A percentile compares a stretch with the other conserved stretches of the same genome.
phyloP scores from a whole-genome alignment of 2,888 invertebrate genomes.

The Tineola bisselliella region DNA sequence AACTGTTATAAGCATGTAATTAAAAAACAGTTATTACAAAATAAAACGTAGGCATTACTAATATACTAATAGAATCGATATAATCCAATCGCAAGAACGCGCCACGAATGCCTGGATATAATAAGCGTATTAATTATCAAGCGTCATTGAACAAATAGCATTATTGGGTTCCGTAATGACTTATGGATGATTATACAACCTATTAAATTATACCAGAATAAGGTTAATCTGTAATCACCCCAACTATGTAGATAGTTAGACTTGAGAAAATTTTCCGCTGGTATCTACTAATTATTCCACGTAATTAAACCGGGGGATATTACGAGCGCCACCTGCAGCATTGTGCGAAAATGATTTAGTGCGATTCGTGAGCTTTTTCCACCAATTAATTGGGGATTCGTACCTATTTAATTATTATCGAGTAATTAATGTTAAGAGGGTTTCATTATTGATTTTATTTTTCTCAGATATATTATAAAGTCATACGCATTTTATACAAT shows the following conservation, averaged over 20 bases:
- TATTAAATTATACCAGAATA: constrained; percentile 17
- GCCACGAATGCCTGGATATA: neutral
- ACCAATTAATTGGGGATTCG: constrained; percentile 65
- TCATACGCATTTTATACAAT: neutral
- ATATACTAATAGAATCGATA: neutral
- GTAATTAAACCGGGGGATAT: constrained; percentile 67
- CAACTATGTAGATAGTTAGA: constrained; percentile 65
- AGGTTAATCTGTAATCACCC: constrained; percentile 7
- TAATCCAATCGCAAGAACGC: neutral
- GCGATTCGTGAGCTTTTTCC: constrained; percentile 62
- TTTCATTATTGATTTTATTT: neutral
- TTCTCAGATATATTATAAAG: neutral
- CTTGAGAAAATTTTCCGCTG: constrained; percentile 60
- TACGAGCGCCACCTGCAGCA: constrained; percentile 65
- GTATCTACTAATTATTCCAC: constrained; percentile 66
- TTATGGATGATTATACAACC: constrained; percentile 20
- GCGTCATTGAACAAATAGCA: constrained; percentile 54
- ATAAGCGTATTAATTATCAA: constrained; percentile 36
- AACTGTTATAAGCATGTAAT: too few species aligned
- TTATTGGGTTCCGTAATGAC: constrained; percentile 39
- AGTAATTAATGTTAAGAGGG: constrained; percentile 55
- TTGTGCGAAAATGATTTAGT: constrained; percentile 65
- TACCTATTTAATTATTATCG: constrained; percentile 61
- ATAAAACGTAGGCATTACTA: neutral
- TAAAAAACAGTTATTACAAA: too few species aligned